Percentiles rank a stretch among this genome's conserved stretches.
Evolutionary conservation across 2,888 invertebrate species (phyloP).

Genomic region (Limnephilus lunatus): DNA sequence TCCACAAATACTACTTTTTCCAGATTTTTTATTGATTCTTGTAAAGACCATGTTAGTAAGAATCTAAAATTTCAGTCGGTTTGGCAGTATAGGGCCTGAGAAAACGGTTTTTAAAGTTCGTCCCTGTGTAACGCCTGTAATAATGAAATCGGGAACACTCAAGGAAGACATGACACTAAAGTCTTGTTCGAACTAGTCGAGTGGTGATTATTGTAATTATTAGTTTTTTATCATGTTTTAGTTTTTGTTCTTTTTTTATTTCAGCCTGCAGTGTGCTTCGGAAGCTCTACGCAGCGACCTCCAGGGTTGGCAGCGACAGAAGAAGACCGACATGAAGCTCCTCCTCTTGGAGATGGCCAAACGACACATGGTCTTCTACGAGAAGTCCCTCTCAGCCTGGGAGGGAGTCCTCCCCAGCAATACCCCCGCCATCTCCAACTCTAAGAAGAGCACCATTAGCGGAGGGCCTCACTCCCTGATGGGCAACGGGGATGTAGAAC

Average conservation of each 20-base stretch:
- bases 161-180: no score
- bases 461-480: neutral
- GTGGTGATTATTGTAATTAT: no score
- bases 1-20: no score
- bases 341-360: constrained; percentile 81
- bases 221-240: neutral
- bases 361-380: constrained; percentile 81
- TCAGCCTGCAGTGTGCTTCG: constrained; percentile 80
- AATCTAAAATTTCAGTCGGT: no score
- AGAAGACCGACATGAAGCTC: constrained; percentile 80
- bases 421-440: neutral
- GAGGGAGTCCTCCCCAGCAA: constrained; percentile 71
- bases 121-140: no score
- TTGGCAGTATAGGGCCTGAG: no score
- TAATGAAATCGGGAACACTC: no score
- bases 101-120: no score
- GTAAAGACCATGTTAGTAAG: no score
- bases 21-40: no score
- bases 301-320: constrained; percentile 82
- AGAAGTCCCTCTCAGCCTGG: constrained; percentile 79
- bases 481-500: neutral
- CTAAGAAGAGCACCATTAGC: neutral
- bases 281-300: constrained; percentile 83
- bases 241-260: constrained; percentile 21
- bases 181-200: no score